Percentiles rank a stretch among this genome's conserved stretches.
Evolutionary conservation across 1,140 invertebrate genomes (phyloP).

Genomic region (Micrasema longulum): DNA sequence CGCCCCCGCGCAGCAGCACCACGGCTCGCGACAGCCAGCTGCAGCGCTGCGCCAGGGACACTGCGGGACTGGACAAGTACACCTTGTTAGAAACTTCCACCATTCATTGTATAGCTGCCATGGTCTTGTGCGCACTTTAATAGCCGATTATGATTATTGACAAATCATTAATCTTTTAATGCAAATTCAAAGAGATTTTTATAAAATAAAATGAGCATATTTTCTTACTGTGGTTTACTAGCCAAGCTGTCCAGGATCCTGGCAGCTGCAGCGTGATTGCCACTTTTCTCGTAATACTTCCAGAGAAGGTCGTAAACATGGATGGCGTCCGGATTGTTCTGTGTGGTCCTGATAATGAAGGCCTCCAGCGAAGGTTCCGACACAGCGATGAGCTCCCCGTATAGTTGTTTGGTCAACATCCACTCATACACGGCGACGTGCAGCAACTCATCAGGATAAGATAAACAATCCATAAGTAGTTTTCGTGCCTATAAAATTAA

Average conservation of each 20-base stretch:
- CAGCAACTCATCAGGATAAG: slow-evolving; percentile 83
- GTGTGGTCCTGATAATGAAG: slow-evolving; percentile 77
- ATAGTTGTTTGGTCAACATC: slow-evolving; percentile 82
- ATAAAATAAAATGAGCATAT: too few relatives aligned
- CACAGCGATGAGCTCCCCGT: slow-evolving; percentile 82
- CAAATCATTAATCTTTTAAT: too few relatives aligned
- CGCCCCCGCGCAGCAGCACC: slow-evolving; percentile 92
- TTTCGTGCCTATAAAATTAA: slow-evolving; percentile 61
- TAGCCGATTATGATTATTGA: too few relatives aligned
- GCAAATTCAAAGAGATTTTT: too few relatives aligned
- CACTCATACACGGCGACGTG: slow-evolving; percentile 94
- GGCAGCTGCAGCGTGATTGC: slow-evolving; percentile 93
- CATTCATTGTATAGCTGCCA: too few relatives aligned
- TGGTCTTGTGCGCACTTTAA: too few relatives aligned
- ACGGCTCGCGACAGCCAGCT: slow-evolving; percentile 95
- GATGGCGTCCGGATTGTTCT: slow-evolving; percentile 68
- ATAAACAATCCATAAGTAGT: slow-evolving; percentile 65
- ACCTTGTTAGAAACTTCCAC: too few relatives aligned
- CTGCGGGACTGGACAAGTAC: slow-evolving; percentile 71
- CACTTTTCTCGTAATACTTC: slow-evolving; percentile 95
- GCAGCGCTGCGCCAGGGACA: slow-evolving; percentile 79
- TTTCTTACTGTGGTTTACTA: slow-evolving; percentile 79
- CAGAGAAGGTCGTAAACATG: slow-evolving; percentile 89
- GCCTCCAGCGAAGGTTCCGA: slow-evolving; percentile 84
- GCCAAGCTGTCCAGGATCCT: slow-evolving; percentile 90